Base-by-base conservation (phyloP, 2,113 vertebrate species). In the Ornithorhynchus anatinus region DNA sequence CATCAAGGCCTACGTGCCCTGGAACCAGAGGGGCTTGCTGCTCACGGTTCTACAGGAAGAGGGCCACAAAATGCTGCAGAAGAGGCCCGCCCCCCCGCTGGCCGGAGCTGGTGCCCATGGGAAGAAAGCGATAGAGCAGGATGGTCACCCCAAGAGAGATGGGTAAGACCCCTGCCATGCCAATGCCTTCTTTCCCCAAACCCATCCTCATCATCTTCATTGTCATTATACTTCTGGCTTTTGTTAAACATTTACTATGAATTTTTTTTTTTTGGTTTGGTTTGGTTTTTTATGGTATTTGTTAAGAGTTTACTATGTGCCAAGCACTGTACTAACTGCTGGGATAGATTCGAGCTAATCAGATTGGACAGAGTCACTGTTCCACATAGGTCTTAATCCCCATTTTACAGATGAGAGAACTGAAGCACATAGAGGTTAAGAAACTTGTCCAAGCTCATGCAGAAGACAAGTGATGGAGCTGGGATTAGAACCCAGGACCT, bases 21-120 rank as follows among this genome's bases (percentile, higher is more conserved):
- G 97, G 97, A 99, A 99, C 89, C 95, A 91, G 59, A 88, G 97
- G 17, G 95, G 97, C 0, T 89, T 99, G 77, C 92, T 99, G 64
- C 91, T 92, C 16, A 95, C 94, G 1, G 92, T 96, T 44, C 89
- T 99, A 61, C 92, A 95, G 58, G 97, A 99, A 74, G 96, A 98
- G 86, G 96, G 94, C 7, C 92, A 94, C 80, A 84, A 84, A 68
- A 95, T 98, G 88, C 90, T 99, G n/a, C 95, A 95, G 81, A 93
- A 67, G 32, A 76, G 76, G 37, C 63, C 51, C 8, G 77, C 60
- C 16, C 36, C 11, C 20, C 63, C 25, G 14, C 32, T 2, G 2
- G 31, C 4, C 52, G 53, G 45, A 19, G 35, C 54, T 63, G 78
- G 23, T 2, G 37, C 58, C 54, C 33, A 23, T 16, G 20, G 45